A percentile compares a stretch with the other conserved stretches of the same genome.
phyloP scores from a whole-genome alignment of 2,888 invertebrate species.

The Argyra leucocephala region DNA sequence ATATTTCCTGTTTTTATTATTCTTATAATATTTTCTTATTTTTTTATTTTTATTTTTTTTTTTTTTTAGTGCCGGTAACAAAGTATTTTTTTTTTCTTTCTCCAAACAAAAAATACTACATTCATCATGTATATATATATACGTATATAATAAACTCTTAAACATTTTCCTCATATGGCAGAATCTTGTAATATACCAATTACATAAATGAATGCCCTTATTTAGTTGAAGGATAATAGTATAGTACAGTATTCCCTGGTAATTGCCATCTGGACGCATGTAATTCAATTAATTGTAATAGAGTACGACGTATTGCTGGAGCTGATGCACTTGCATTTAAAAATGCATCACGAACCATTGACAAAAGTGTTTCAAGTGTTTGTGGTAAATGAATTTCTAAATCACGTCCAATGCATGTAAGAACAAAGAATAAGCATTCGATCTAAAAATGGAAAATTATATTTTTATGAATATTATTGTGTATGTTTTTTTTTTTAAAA shows the following conservation, averaged over 20 bases:
- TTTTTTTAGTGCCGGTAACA: not conserved
- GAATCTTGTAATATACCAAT: no score
- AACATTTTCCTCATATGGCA: no score
- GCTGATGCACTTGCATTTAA: constrained; percentile 62
- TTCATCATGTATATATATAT: no score
- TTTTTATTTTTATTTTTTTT: not conserved
- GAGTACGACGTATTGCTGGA: constrained; percentile 68
- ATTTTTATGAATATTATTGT: not conserved
- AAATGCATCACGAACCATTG: constrained; percentile 76
- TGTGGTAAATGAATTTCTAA: constrained; percentile 71
- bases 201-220: constrained; percentile 27
- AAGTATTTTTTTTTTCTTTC: not conserved
- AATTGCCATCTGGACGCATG: constrained; percentile 87
- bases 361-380: constrained; percentile 68
- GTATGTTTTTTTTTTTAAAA: not conserved
- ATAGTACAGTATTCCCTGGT: constrained; percentile 78
- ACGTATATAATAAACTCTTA: no score
- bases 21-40: not conserved
- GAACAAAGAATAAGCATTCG: constrained; percentile 79
- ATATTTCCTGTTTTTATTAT: not conserved
- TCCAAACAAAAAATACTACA: no score
- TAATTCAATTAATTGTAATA: constrained; percentile 80
- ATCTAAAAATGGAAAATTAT: constrained; percentile 49
- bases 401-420: constrained; percentile 81
- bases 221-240: constrained; percentile 67